Base-by-base conservation (phyloP, 2,888 invertebrate genomes). In the Lithophane socia region DNA sequence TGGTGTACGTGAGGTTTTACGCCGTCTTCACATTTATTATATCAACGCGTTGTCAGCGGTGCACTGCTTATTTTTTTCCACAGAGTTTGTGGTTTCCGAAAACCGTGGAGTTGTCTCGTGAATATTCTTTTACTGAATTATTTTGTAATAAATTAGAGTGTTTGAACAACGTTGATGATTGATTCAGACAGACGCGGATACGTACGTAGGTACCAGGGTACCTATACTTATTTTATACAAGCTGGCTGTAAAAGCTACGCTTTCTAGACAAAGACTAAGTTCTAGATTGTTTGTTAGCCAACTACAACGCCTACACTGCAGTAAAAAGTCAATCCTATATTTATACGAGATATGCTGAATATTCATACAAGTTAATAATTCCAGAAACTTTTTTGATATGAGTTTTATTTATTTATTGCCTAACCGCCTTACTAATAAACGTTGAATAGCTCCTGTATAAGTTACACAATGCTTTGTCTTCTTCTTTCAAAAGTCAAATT, bases 41-140 rank as follows among this genome's bases (percentile, higher is more conserved):
- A 91, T 92, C 92, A 92, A 89, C 91, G 91, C 89, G 88, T 87
- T 90, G 91, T 90, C 91, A 86, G 85, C 81, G 68, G 67, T 80
- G 85, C 86, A 87, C 83, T 81, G 82, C 80, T 84, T 86, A 84
- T 86, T 84, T 82, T 72, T 84, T 87, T 86, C 78, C 75, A 80
- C 77, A 21, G 56, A 80, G 68, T 69, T 82, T 81, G 75, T 82
- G 82, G 79, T 82, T 84, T 80, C 73, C 75, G 67, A 73, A 82
- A 76, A 74, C 66, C 68, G 68, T 77, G 61, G 75, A 77, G 79
- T 73, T 78, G 73, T 70, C 82, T 82, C 72, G 42, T 76, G 64
- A 64, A 71, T 71, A 77, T 73, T 72, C 71, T 74, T 79, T 73
- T 67, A 68, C 49, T 70, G 61, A 64, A 65, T 70, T 66, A 69